A percentile compares a stretch with the other conserved stretches of the same genome.
These are phyloP conservation scores for Nycticryphes semicollaris DNA, from an alignment of 2,113 vertebrate genomes.

Conservation along the genomic window DNA sequence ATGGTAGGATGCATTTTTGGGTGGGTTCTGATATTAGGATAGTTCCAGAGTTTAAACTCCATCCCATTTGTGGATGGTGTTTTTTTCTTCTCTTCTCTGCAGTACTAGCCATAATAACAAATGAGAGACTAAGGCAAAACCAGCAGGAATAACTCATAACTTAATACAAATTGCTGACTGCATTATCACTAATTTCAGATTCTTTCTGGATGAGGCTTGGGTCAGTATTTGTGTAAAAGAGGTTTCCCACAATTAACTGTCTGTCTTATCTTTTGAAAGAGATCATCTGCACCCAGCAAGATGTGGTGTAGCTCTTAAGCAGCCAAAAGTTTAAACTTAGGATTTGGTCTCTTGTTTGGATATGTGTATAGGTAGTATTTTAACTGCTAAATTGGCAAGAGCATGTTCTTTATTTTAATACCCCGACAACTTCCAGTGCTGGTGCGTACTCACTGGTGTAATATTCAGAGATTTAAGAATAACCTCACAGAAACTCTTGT, in stretches of 20 bases:
- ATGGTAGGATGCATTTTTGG: neutral
- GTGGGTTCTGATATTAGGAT: neutral
- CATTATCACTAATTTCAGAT: neutral
- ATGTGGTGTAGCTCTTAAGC: neutral
- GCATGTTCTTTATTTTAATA: neutral
- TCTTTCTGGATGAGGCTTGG: neutral
- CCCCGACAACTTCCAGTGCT: neutral
- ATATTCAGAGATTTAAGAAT: neutral
- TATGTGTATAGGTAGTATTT: neutral
- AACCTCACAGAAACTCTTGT: neutral
- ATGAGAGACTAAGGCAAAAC: neutral
- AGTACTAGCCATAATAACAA: neutral
- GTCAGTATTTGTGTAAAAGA: neutral
- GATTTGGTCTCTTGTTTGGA: neutral
- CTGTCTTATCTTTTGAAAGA: neutral
- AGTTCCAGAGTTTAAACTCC: neutral
- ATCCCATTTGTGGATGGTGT: neutral
- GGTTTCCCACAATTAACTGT: neutral
- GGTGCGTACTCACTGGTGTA: neutral
- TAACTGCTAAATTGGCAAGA: neutral
- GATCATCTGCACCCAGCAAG: neutral
- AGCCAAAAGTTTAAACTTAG: neutral
- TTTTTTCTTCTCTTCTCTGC: neutral
- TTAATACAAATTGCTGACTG: neutral
- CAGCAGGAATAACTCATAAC: neutral